These are phyloP conservation scores for Celastrina argiolus DNA, from an alignment of 2,888 invertebrate genomes.

Conservation along the genomic window DNA sequence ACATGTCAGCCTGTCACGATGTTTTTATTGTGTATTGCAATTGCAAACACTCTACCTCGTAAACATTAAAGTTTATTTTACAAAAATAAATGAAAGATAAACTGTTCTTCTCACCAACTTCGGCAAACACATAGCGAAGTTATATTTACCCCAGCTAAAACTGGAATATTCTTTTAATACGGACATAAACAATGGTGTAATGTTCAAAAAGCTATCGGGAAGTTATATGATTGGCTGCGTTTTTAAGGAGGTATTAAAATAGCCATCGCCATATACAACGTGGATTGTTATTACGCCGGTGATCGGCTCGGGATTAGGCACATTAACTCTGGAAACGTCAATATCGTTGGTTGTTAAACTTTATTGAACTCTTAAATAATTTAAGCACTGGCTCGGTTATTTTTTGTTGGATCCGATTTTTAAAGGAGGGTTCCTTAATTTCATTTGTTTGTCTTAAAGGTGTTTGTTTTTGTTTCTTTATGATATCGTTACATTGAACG, in stretches of 20 bases:
- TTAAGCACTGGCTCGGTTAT: slow-evolving; percentile 43
- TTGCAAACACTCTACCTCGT: neutral
- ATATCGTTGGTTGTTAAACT: slow-evolving; percentile 62
- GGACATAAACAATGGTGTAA: slow-evolving; percentile 16
- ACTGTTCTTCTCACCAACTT: slow-evolving; percentile 8
- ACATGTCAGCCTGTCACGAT: no score
- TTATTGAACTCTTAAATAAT: slow-evolving; percentile 66
- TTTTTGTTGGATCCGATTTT: neutral
- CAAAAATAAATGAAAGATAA: neutral
- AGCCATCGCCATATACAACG: slow-evolving; percentile 52
- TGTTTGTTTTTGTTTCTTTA: slow-evolving; percentile 1
- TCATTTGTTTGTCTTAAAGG: slow-evolving; percentile 5
- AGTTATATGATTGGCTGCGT: slow-evolving; percentile 29
- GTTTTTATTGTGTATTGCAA: neutral
- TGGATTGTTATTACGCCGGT: slow-evolving; percentile 55
- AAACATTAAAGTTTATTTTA: neutral
- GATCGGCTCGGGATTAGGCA: slow-evolving; percentile 49
- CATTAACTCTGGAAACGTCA: slow-evolving; percentile 61
- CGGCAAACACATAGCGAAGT: neutral
- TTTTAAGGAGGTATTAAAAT: slow-evolving; percentile 42
- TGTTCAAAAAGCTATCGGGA: slow-evolving; percentile 19
- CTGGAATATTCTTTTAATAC: slow-evolving; percentile 16
- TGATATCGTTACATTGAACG: neutral
- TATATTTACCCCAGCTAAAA: slow-evolving; percentile 2
- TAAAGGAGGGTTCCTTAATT: neutral